Base-by-base conservation (phyloP, 1,140 invertebrate genomes). In the Drosophila leontia region DNA sequence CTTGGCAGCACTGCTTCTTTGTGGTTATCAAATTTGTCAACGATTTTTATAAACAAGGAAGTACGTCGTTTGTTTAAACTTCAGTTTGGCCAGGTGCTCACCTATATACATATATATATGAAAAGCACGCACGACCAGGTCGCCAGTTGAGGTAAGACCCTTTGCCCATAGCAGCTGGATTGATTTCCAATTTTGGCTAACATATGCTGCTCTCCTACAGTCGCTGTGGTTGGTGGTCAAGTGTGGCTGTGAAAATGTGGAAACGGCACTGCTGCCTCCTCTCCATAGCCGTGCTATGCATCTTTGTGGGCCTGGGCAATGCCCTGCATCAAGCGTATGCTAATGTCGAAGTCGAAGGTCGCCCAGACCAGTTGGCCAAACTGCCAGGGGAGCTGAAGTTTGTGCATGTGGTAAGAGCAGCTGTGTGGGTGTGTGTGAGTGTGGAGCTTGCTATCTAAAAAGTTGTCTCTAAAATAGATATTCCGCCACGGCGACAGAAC, bases 401-500 rank as follows among this genome's bases (percentile, higher is more conserved):
- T 67, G 88, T 80, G 7, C 92, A 92, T 88, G 91, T 92, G 83
- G 92, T 92, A 79, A 91, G 90, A 48, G 15, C 12, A 34, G 55
- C 34, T 61, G 35, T n/a, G 13, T 8, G 12, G 23, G 7, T 11
- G 13, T 34, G 53, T 70, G 58, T 75, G 58, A 1, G 23, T 23
- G 26, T 61, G 42, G 42, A 61, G 26, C 41, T 11, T 5, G n/a
- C n/a, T 29, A 23, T 26, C 45, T 51, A 19, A 47, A 37, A 44
- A 39, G 7, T 37, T 64, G 44, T 29, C 26, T 57, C 78, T 77
- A 6, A 55, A 15, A 61, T 90, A 93, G 92, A 77, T 97, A 23
- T 97, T 94, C 91, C 94, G 97, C 62, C 97, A 98, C 94, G 97
- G 97, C 34, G 97, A 98, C 86, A 94, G 97, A 74, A 97, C 96